Conservation (phyloP, 1,140 invertebrate genomes). For the Drosophila obscura region DNA sequence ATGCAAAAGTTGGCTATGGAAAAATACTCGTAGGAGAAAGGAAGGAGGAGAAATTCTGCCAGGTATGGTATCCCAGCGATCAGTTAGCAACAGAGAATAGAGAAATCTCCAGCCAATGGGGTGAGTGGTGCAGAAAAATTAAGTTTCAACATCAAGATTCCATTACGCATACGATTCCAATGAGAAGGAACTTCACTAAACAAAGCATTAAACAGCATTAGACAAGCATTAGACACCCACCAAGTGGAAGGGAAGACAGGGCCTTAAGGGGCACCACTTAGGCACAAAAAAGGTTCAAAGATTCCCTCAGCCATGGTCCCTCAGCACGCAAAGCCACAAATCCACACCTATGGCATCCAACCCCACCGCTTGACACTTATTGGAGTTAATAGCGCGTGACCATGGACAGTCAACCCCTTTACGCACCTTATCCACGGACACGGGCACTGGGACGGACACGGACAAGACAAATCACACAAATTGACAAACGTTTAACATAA, state of each 20-base stretch:
- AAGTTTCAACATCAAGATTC: too few species aligned
- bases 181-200: too few species aligned
- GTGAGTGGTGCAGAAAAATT: too few species aligned
- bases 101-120: too few species aligned
- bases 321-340: constrained; percentile 11
- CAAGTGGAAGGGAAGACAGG: not conserved
- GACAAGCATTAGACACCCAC: too few species aligned
- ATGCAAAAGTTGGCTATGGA: too few species aligned
- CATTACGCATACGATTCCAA: too few species aligned
- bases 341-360: constrained; percentile 23
- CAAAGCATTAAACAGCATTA: too few species aligned
- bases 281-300: not conserved
- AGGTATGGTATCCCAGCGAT: too few species aligned
- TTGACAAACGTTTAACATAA: constrained; percentile 82
- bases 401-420: constrained; percentile 59
- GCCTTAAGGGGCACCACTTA: not conserved
- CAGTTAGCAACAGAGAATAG: too few species aligned
- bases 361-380: constrained; percentile 27
- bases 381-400: constrained; percentile 65
- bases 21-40: too few species aligned
- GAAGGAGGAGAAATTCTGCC: too few species aligned
- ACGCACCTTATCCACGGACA: constrained; percentile 47
- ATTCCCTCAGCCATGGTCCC: not conserved
- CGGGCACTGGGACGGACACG: not conserved
- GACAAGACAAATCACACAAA: constrained; percentile 76